Conservation (phyloP, 1,140 invertebrate species). For the Sminthurides bifidus region DNA sequence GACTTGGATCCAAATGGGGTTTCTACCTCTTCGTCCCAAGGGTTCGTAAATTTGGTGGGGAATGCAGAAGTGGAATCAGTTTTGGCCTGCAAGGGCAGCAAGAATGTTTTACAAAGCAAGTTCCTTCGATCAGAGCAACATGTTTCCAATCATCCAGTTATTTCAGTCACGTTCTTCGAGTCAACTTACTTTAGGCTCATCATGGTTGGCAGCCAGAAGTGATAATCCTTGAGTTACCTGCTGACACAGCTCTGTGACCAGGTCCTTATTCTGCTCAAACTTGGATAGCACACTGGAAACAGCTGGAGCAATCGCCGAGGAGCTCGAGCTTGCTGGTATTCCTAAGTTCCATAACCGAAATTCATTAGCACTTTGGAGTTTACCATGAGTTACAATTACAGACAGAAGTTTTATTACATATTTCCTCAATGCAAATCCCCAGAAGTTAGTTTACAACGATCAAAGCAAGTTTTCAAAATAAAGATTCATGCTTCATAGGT, state of each 20-base stretch:
- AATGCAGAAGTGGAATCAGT: conserved; percentile 2
- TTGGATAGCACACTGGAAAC: not conserved
- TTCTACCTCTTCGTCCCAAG: conserved; percentile 22
- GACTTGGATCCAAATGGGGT: not conserved
- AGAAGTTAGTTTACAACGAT: not conserved
- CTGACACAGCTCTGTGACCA: conserved; percentile 73
- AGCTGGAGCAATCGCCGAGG: not conserved
- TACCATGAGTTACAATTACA: too few relatives aligned
- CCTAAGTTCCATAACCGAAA: not conserved
- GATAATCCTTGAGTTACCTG: conserved; percentile 71
- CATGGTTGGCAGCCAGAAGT: conserved; percentile 58
- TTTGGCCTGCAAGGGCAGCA: conserved; percentile 1
- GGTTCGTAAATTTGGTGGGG: conserved; percentile 18
- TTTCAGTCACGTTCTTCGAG: not conserved
- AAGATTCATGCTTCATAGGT: not conserved
- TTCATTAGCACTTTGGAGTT: not conserved
- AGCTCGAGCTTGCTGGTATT: not conserved
- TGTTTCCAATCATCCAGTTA: not conserved
- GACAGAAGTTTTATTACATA: too few relatives aligned
- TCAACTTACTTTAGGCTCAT: conserved; percentile 39
- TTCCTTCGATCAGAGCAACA: conserved; percentile 1
- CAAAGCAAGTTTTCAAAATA: not conserved
- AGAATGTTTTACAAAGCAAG: conserved; percentile 17
- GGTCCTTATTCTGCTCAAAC: conserved; percentile 30
- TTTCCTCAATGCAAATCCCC: not conserved